Evolutionary conservation across 2,888 invertebrate genomes (phyloP).

Genomic region (Dicyrtoma fusca): DNA sequence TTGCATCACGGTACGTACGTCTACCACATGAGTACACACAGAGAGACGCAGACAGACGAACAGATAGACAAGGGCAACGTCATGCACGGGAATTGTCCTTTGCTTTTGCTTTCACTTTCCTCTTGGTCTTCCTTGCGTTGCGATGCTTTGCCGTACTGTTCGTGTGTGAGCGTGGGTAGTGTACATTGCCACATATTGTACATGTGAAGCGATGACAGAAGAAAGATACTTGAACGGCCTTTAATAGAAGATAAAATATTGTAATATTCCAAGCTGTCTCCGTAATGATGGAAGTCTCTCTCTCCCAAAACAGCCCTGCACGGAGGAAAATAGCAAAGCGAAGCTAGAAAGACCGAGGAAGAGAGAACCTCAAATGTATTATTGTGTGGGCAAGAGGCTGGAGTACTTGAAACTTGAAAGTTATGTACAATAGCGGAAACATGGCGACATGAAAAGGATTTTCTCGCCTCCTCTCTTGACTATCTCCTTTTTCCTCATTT

Average conservation of each 20-base stretch:
- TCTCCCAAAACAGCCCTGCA: no score
- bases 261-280: conserved; percentile 11
- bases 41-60: no score
- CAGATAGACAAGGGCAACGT: no score
- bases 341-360: neutral
- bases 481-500: conserved; percentile 33
- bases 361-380: neutral
- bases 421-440: conserved; percentile 25
- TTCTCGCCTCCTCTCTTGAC: conserved; percentile 36
- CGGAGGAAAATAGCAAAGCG: neutral
- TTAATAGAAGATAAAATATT: conserved; percentile 27
- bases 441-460: conserved; percentile 34
- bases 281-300: neutral
- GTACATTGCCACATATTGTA: no score
- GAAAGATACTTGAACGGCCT: neutral
- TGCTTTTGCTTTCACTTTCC: no score
- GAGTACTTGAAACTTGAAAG: conserved; percentile 4
- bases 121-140: no score
- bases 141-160: no score
- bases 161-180: no score
- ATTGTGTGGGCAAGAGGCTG: neutral
- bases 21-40: no score
- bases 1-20: no score
- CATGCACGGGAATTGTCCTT: no score
- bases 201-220: neutral